Conservation (phyloP, 2,113 vertebrate genomes). For the Propithecus coquereli region DNA sequence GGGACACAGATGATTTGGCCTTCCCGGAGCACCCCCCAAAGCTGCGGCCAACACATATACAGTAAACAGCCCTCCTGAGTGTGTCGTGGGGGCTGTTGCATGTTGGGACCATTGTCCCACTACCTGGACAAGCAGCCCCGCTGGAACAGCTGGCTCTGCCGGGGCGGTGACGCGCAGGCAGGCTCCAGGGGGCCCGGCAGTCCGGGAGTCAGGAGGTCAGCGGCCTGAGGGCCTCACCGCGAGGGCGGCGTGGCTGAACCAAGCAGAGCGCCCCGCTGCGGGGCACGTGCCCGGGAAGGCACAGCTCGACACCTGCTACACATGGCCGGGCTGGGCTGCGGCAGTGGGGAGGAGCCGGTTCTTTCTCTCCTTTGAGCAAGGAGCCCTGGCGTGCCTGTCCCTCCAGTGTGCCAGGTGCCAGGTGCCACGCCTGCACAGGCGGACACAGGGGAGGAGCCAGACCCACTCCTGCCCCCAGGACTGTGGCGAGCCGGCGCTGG, state of each 20-base stretch:
- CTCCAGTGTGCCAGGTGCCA: not conserved
- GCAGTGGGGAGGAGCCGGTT: not conserved
- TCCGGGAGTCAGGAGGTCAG: not conserved
- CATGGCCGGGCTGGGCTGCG: not conserved
- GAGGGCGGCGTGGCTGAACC: not conserved
- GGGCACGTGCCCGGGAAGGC: not conserved
- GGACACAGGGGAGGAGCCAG: not conserved
- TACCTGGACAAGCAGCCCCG: not conserved
- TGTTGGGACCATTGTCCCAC: not conserved
- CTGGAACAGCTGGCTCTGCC: not conserved
- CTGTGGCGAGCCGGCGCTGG: not conserved
- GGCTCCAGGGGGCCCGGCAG: not conserved
- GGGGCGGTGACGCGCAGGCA: not conserved
- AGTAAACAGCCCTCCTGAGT: accelerated
- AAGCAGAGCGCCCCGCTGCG: not conserved
- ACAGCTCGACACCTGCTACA: not conserved
- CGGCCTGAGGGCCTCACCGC: not conserved
- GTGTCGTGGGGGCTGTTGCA: accelerated
- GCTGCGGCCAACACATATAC: not conserved
- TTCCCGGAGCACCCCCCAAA: not conserved
- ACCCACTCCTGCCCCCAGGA: not conserved
- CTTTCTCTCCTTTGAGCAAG: not conserved
- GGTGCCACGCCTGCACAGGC: not conserved
- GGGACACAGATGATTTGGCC: not conserved
- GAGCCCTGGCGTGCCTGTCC: not conserved